Percentiles rank a stretch among this genome's conserved stretches.
phyloP scores from a whole-genome alignment of 2,113 vertebrate genomes.

The Capreolus pygargus region DNA sequence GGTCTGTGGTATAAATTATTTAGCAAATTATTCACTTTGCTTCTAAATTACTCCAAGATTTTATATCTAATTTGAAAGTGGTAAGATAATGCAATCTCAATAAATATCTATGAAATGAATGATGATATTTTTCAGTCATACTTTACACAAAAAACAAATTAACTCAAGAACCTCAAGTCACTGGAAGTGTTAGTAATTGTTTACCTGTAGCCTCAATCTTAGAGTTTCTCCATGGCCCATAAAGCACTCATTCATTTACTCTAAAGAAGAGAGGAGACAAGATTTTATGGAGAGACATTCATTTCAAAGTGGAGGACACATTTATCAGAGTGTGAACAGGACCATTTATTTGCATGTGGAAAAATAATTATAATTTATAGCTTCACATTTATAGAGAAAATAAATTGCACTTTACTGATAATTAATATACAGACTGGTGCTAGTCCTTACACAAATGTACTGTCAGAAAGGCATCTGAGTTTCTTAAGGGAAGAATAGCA shows the following conservation, averaged over 20 bases:
- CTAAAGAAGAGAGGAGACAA: neutral
- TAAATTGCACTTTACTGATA: neutral
- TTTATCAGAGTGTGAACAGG: neutral
- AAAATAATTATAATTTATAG: neutral
- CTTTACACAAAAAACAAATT: neutral
- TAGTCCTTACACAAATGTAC: neutral
- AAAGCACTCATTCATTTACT: neutral
- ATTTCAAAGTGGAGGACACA: neutral
- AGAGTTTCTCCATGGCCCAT: constrained; percentile 9
- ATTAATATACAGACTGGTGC: neutral
- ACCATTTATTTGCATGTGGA: neutral
- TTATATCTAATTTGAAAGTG: neutral
- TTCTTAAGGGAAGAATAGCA: neutral
- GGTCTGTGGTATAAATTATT: neutral
- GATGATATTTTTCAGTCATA: neutral
- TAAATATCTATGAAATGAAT: neutral
- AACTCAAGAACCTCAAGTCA: neutral
- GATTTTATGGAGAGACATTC: neutral
- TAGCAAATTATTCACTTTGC: neutral
- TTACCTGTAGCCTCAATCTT: neutral
- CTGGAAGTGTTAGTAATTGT: neutral
- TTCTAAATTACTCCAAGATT: neutral
- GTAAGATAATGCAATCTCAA: neutral
- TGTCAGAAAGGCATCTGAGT: neutral
- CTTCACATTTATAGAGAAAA: constrained; percentile 7